phyloP scores from a whole-genome alignment of 2,888 invertebrate species.

The Oligia fasciuncula region DNA sequence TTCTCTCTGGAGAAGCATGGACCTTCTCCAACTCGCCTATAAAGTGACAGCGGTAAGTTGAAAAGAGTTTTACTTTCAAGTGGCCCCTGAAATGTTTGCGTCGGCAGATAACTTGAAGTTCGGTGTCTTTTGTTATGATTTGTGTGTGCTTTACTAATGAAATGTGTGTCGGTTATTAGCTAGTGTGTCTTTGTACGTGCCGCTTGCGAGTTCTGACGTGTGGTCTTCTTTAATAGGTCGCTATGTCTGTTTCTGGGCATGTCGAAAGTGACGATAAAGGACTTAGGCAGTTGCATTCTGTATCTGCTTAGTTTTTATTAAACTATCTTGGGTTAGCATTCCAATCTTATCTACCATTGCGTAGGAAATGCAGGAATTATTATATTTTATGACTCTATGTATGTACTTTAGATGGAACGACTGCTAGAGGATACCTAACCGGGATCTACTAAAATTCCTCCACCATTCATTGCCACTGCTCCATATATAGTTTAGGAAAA shows the following conservation, averaged over 20 bases:
- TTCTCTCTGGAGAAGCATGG: neutral
- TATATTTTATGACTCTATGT: neutral
- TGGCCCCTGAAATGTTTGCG: conserved; percentile 62
- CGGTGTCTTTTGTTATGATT: conserved; percentile 56
- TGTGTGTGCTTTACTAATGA: conserved; percentile 63
- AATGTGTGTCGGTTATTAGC: conserved; percentile 45
- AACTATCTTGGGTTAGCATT: neutral
- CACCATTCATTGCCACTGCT: neutral
- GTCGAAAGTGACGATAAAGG: conserved; percentile 17
- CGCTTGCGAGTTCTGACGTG: conserved; percentile 8
- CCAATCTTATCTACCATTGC: neutral
- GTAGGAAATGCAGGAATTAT: neutral
- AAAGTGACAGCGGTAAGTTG: conserved; percentile 49
- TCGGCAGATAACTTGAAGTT: conserved; percentile 60
- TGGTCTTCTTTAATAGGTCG: conserved; percentile 31
- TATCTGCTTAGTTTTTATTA: neutral
- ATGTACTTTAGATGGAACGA: neutral
- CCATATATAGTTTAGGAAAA: neutral
- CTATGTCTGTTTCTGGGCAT: conserved; percentile 1
- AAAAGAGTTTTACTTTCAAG: conserved; percentile 60
- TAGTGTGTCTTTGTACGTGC: conserved; percentile 20
- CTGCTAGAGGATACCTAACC: neutral
- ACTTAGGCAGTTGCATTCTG: neutral
- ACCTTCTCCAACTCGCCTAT: neutral
- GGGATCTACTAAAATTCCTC: neutral